A percentile compares a stretch with the other conserved stretches of the same genome.
Conservation (phyloP, 2,888 invertebrate species). For the Pediacus dermestoides region DNA sequence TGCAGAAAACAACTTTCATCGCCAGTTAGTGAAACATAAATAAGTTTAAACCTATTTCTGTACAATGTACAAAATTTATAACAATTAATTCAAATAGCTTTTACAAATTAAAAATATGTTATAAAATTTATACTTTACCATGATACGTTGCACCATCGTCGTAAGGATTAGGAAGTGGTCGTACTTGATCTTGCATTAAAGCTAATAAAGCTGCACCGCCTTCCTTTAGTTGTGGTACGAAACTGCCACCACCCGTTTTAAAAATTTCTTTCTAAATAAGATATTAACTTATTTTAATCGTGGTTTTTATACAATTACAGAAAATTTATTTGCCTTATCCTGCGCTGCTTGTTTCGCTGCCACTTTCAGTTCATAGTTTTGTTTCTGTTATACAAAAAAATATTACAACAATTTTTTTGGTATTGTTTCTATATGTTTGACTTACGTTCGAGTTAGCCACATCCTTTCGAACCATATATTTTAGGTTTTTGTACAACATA, state of each 20-base stretch:
- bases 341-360: slow-evolving; percentile 2
- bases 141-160: slow-evolving; percentile 5
- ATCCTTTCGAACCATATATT: slow-evolving; percentile 1
- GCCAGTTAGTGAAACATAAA: too few species aligned
- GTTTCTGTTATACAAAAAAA: neutral
- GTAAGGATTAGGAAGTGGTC: slow-evolving; percentile 4
- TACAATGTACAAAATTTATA: too few species aligned
- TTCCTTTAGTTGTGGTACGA: slow-evolving; percentile 7
- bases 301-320: neutral
- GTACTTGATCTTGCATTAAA: slow-evolving; percentile 3
- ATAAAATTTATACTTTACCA: slow-evolving; percentile 1
- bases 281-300: neutral
- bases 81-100: too few species aligned
- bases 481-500: slow-evolving; percentile 6
- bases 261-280: slow-evolving; percentile 5
- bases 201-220: slow-evolving; percentile 5
- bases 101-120: neutral
- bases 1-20: too few species aligned
- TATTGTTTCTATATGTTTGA: neutral
- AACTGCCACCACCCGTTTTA: slow-evolving; percentile 8
- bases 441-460: slow-evolving; percentile 3
- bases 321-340: neutral
- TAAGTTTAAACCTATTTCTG: too few species aligned
- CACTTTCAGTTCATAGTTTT: neutral
- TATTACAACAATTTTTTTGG: too few species aligned